Base-by-base conservation (phyloP, 2,888 invertebrate species). In the Lepidochrysops patricia region DNA sequence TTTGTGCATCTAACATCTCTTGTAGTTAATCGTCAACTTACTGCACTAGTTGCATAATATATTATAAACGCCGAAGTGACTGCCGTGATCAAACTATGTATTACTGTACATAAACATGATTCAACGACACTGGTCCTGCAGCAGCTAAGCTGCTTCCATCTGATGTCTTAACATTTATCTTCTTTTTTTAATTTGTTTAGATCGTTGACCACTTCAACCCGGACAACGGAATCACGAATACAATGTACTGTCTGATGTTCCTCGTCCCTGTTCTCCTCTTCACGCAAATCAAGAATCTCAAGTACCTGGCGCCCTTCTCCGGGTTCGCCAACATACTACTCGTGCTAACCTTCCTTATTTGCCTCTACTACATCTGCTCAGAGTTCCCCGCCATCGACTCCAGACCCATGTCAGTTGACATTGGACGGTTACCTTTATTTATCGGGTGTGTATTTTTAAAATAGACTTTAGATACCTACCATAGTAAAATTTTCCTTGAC, bases 261-360 rank as follows among this genome's bases (percentile, higher is more conserved):
- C 64, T 86, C 34, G 71, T 82, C 0, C 89, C 89, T 0, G 75
- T 90, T 6, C 69, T 89, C 0, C 27, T 80, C 48, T 84, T 89
- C 64, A 88, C 88, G 1, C 89, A 90, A 68, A 93, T 96, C 65
- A 91, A 95, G 67, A 93, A 95, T 70, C 90, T 98, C 0, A 95
- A 94, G 73, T 93, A 93, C 72, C 83, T 98, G 62, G 96, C 98
- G 1, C 96, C 97, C 0, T 96, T 97, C 76, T 98, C 98, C 0
- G 92, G 95, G 61, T 83, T 96, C 52, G 98, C 98, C 43, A 98
- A 98, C 74, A 63, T 95, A 9, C 92, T 96, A 27, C 93, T 97
- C 76, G 88, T 95, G 1, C 76, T 92, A 4, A 95, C 96, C 1
- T 93, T 98, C 71, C 88, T 91, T 19, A 94, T 98, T 66, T 96